Base-by-base conservation (phyloP, 2,113 vertebrate species). In the Charina bottae region DNA sequence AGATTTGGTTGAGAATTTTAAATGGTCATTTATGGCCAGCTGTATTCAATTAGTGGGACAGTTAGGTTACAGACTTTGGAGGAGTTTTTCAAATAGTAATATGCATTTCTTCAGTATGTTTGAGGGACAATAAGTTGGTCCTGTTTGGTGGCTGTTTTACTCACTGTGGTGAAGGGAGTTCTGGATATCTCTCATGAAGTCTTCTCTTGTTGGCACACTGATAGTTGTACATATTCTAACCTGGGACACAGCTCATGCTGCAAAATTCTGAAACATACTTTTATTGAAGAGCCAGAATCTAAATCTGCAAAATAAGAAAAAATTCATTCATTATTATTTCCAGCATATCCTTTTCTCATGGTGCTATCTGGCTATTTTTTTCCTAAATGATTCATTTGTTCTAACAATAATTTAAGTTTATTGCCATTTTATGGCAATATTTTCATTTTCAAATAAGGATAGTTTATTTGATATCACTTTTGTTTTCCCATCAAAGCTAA, bases 401-500 rank as follows among this genome's bases (percentile, higher is more conserved):
- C n/a, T 83, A 33, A 28, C 15, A 54, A 33, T 37, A n/a, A 64
- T 37, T 42, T 87, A 72, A 54, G 33, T n/a, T 42, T 72, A 56
- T 78, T 78, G 37, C 33, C 33, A 37, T 17, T 78, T 42, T 78
- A 91, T 90, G 21, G 37, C 26, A 58, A 58, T 84, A 28, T 49
- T 90, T 84, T 46, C 58, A 60, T 92, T 37, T 58, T 89, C 33
- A 88, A 85, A 64, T 42, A 53, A 84, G 90, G 56, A 4, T 59
- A 83, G 49, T 33, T 58, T 15, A 0, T 90, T 83, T 24, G 49
- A 19, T 89, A 4, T 21, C 2, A n/a, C 6, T 54, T 46, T 87
- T 88, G 49, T 54, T 6, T 91, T 6, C 85, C 87, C 92, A 92
- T n/a, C 89, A 91, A 17, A 90, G 55, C 33, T 93, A 72, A 85